Percentiles rank a stretch among this genome's conserved stretches.
These are phyloP conservation scores for Sebastes oblongus DNA, from an alignment of 2,797 vertebrate species.

Conservation along the genomic window DNA sequence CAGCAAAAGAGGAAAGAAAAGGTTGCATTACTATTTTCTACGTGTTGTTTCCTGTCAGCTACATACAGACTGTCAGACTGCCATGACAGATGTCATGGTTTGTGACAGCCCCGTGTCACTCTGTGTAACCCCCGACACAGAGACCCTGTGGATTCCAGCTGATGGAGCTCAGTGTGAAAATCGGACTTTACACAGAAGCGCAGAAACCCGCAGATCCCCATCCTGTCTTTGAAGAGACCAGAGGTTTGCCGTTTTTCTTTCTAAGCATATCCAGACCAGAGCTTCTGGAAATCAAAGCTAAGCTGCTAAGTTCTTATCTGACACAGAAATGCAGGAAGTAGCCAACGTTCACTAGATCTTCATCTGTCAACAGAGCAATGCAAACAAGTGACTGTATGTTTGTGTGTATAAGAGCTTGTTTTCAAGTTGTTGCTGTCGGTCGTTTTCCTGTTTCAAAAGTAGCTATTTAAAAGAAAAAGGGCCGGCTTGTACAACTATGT, in stretches of 20 bases:
- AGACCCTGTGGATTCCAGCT: slow-evolving; percentile 21
- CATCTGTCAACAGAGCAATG: slow-evolving; percentile 34
- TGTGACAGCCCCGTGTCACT: slow-evolving; percentile 7
- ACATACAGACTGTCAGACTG: background rate
- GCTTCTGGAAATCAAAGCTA: background rate
- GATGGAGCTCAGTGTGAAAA: background rate
- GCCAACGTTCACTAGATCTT: background rate
- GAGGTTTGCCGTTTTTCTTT: background rate
- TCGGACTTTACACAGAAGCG: background rate
- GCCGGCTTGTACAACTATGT: background rate
- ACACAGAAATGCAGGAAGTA: slow-evolving; percentile 29
- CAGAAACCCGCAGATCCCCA: background rate
- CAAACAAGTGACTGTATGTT: background rate
- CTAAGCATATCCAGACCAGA: background rate
- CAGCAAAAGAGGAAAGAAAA: background rate
- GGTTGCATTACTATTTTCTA: background rate
- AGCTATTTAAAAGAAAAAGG: background rate
- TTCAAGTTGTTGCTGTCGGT: background rate
- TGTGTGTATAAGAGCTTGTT: background rate
- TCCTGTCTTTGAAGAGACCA: fast-evolving
- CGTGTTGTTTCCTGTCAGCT: background rate
- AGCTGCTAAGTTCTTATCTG: slow-evolving; percentile 24
- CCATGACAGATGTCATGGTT: background rate
- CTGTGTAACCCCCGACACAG: background rate
- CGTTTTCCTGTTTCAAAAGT: background rate